Percentiles rank a stretch among this genome's conserved stretches.
phyloP scores from a whole-genome alignment of 2,888 invertebrate genomes.

The Muscina levida region DNA sequence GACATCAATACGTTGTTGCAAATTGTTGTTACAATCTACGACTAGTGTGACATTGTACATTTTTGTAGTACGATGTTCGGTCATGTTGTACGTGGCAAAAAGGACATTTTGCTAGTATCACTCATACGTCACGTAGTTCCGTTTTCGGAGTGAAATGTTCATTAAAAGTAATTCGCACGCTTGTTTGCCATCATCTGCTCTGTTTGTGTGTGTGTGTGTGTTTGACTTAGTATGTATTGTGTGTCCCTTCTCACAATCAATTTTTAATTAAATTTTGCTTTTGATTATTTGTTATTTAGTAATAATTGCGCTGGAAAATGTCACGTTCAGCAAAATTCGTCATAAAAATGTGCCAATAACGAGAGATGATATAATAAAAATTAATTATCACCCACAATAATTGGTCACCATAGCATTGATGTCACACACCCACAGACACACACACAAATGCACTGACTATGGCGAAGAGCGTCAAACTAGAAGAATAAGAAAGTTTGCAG shows the following conservation, averaged over 20 bases:
- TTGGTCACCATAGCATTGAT: too few species aligned
- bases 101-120: slow-evolving; percentile 49
- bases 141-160: slow-evolving; percentile 31
- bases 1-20: slow-evolving; percentile 13
- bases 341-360: slow-evolving; percentile 46
- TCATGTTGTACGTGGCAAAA: neutral
- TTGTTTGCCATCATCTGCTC: neutral
- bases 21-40: slow-evolving; percentile 40
- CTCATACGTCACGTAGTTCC: slow-evolving; percentile 61
- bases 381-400: slow-evolving; percentile 39
- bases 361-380: slow-evolving; percentile 39
- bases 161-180: neutral
- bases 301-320: slow-evolving; percentile 60
- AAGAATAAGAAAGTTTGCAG: too few species aligned
- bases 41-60: too few species aligned
- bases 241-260: slow-evolving; percentile 42
- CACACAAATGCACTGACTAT: too few species aligned
- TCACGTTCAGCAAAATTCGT: slow-evolving; percentile 57
- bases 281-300: slow-evolving; percentile 53
- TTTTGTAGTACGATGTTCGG: too few species aligned
- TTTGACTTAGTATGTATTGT: too few species aligned
- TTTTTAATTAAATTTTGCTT: slow-evolving; percentile 63
- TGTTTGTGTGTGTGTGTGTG: too few species aligned
- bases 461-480: too few species aligned
- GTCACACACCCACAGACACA: too few species aligned